Evolutionary conservation across 1,140 invertebrate genomes (phyloP), one percentile per base, ranked within the genome.

Genomic region (Daktulosphaira vitifoliae): DNA sequence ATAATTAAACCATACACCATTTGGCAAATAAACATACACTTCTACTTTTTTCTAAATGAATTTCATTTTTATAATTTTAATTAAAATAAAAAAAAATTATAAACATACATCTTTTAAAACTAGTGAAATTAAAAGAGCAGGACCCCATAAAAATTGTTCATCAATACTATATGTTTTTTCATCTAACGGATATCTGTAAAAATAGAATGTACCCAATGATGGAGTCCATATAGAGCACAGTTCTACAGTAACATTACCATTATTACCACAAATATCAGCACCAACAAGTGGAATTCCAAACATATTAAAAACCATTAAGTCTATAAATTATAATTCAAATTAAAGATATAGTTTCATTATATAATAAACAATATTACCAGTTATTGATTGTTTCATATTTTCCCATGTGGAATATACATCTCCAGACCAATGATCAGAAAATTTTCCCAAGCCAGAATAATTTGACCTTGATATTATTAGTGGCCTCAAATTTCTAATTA

Each of bases 381-480:
- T 79, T 68, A 87, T 79, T n/a, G 80, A 79, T 72, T 80, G 80
- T 62, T 75, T 74, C 78, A 86, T 78, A 71, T 82, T 80, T 66
- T 81, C 79, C 87, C 87, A 90, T 65, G 77, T 76, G 26, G 87
- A 88, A 69, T 72, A 78, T 52, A 87, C 80, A 76, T 92, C 89
- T 0, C 93, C 93, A 67, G 87, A 87, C 94, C 94, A 97, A 76
- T 95, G 90, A 11, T 89, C 90, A n/a, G 84, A 82, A 75, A 83
- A 92, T 65, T 79, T 77, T 16, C 92, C 92, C 67, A 83, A 80
- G 6, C 90, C 88, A 39, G 87, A 76, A 77, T 86, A 95, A 1
- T 88, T 86, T 1, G 91, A 87, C 49, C 93, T 78, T 0, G 87
- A 87, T 59, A 96, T 87, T 25, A 94, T 81, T 71, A 96, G 86